Percentiles rank a stretch among this genome's conserved stretches.
Conservation (phyloP, 1,140 invertebrate genomes). For the Nymphalis io region DNA sequence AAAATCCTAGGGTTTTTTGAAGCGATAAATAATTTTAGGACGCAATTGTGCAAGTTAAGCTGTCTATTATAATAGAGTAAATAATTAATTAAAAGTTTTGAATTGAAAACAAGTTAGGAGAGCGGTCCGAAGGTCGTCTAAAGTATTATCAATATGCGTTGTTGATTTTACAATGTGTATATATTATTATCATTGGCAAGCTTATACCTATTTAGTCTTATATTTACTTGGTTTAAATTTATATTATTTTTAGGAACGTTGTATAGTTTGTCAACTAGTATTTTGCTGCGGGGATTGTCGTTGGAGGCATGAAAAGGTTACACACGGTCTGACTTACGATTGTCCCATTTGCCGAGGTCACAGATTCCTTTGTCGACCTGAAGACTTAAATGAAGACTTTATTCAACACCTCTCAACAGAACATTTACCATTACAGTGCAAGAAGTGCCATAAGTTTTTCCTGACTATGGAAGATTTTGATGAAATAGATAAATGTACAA, state of each 20-base stretch:
- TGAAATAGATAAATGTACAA: constrained; percentile 63
- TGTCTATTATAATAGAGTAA: too few species aligned
- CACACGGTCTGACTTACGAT: constrained; percentile 67
- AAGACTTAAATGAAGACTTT: constrained; percentile 57
- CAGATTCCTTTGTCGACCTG: constrained; percentile 56
- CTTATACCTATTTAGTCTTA: background rate
- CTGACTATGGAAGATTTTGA: constrained; percentile 66
- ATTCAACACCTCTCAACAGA: constrained; percentile 62
- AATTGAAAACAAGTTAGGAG: too few species aligned
- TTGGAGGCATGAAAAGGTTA: constrained; percentile 62
- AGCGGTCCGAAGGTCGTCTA: too few species aligned
- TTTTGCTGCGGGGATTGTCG: constrained; percentile 76
- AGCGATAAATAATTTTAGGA: too few species aligned
- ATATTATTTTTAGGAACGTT: constrained; percentile 58
- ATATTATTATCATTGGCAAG: background rate
- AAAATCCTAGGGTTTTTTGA: too few species aligned
- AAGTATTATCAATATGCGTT: background rate
- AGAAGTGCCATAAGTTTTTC: constrained; percentile 68
- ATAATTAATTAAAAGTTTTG: too few species aligned
- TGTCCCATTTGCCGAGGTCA: constrained; percentile 70
- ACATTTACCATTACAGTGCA: constrained; percentile 70
- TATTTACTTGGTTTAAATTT: background rate
- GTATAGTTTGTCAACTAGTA: constrained; percentile 69
- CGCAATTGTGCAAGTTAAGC: too few species aligned
- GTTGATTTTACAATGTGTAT: background rate